Conservation (phyloP, 2,888 invertebrate genomes). For the Andrena praecox region DNA sequence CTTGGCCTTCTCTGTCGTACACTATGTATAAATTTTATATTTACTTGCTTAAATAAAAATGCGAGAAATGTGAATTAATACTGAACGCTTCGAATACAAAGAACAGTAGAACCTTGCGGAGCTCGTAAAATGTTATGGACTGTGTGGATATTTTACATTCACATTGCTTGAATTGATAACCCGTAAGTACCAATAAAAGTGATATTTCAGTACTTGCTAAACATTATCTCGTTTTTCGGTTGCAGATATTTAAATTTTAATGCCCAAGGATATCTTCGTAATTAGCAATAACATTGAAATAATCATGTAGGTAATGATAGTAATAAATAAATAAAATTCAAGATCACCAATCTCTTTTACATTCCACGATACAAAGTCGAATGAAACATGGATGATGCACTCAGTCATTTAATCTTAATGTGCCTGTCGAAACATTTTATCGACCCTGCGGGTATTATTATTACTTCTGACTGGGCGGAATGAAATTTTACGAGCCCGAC, state of each 20-base stretch:
- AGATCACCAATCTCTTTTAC: neutral
- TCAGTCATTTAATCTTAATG: conserved; percentile 1
- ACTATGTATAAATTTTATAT: no score
- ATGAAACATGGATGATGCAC: neutral
- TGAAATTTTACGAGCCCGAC: neutral
- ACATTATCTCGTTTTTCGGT: neutral
- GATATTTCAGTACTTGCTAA: neutral
- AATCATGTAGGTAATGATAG: no score
- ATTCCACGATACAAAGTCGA: neutral
- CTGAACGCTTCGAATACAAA: no score
- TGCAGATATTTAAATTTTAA: neutral
- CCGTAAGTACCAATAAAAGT: neutral
- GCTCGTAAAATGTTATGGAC: conserved; percentile 1
- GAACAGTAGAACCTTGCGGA: no score
- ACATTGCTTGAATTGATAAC: neutral
- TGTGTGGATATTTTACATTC: neutral
- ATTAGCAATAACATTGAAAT: neutral
- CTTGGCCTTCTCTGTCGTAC: no score
- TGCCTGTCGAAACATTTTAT: neutral
- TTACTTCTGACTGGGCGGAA: neutral
- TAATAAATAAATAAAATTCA: neutral
- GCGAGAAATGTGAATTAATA: no score
- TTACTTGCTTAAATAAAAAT: no score
- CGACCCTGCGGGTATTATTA: neutral
- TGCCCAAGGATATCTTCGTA: neutral